Evolutionary conservation across 2,888 invertebrate genomes (phyloP), one percentile per base, ranked within the genome.

Genomic region (Xylocampa areola): DNA sequence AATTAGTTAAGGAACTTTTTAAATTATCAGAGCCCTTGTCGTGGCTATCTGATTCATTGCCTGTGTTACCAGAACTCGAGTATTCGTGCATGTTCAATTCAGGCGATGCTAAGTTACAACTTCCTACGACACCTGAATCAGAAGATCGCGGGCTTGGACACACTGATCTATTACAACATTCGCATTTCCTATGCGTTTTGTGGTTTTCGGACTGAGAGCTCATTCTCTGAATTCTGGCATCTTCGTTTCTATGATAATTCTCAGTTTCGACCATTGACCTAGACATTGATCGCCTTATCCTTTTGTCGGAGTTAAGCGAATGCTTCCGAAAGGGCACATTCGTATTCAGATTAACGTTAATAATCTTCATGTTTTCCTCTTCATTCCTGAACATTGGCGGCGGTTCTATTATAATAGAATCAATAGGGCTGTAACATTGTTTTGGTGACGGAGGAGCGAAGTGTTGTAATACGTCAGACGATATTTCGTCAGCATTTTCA

Each of bases 51-150:
- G 90, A 91, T 62, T 94, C 90, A 65, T 88, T 88, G 13, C 88
- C 87, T 11, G 82, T 79, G 51, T 80, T 84, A n/a, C 80, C 79
- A 17, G 82, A 77, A 44, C 74, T 76, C 2, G 81, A 72, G 61
- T 86, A 87, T 47, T 91, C 91, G 41, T 88, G 91, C 84, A 91
- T 86, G 35, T 91, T 89, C n/a, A 95, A 92, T 85, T 96, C 96
- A 0, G 96, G 96, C 0, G 96, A 96, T 4, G 96, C 95, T 59
- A 97, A 92, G 51, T 96, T 96, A 80, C 96, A 97, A 87, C 97
- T 97, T 19, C 97, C 97, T 0, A 97, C 97, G 90, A 98, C 96
- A 17, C 98, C 98, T 0, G 97, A 97, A 84, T 97, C 97, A 11
- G 97, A 97, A 5, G 96, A 97, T 63, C 96, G 93, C 0, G 96